Conservation (phyloP, 2,888 invertebrate genomes). For the Escarpia spicata region DNA sequence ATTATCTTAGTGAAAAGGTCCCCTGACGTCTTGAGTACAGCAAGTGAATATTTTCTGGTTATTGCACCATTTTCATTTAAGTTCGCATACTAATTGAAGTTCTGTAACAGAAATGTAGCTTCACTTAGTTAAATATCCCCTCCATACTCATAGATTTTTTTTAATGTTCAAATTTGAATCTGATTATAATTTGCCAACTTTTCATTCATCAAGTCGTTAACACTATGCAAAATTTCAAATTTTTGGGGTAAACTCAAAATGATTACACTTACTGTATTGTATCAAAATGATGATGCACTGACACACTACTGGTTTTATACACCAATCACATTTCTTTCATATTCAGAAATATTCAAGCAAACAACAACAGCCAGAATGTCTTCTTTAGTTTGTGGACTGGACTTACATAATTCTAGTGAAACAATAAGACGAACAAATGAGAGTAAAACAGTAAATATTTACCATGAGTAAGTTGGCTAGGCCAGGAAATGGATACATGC, state of each 20-base stretch:
- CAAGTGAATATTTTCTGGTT: too few relatives aligned
- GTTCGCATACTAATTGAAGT: too few relatives aligned
- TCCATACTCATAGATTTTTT: too few relatives aligned
- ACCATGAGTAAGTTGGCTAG: conserved; percentile 61
- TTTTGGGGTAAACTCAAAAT: neutral
- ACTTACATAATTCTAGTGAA: too few relatives aligned
- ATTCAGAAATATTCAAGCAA: neutral
- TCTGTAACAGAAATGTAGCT: neutral
- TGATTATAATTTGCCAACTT: neutral
- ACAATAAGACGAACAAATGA: too few relatives aligned
- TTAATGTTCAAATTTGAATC: neutral
- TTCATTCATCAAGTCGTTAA: neutral
- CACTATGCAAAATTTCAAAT: neutral
- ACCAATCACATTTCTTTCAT: neutral
- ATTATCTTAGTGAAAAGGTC: too few relatives aligned
- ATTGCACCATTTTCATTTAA: too few relatives aligned
- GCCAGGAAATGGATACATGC: conserved; percentile 67
- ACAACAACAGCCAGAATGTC: neutral
- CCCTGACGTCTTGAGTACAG: too few relatives aligned
- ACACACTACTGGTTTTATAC: neutral
- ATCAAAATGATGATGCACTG: too few relatives aligned
- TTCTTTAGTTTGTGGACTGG: too few relatives aligned
- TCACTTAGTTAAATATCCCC: too few relatives aligned
- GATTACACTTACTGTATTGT: too few relatives aligned
- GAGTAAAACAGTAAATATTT: conserved; percentile 31